Evolutionary conservation across 2,888 invertebrate genomes (phyloP), one percentile per base, ranked within the genome.

Genomic region (Morpho deidamia): DNA sequence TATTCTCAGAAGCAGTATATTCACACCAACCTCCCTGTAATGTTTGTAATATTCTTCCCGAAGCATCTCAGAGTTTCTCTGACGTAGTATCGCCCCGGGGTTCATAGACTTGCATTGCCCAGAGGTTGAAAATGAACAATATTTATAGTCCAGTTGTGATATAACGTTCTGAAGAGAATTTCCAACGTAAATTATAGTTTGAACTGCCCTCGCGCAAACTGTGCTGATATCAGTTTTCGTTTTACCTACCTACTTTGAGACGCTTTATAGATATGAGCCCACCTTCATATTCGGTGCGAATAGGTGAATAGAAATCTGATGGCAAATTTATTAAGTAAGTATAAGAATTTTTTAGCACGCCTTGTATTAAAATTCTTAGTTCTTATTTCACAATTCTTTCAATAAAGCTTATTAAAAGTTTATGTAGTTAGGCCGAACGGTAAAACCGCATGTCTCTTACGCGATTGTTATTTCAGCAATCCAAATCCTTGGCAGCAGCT

Each of bases 161-260:
- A 74, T 79, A 76, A 74, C 78, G 76, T 73, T 66, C 75, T 70
- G 71, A 73, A 75, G 74, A 74, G 72, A 80, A 83, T 80, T 84
- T 78, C 70, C 72, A 65, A 79, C 80, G 81, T 83, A 81, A 84
- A 85, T 84, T 84, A 85, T 84, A 81, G 84, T 83, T 81, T 69
- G 34, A 39, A 12, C 40, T 34, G 40, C 9, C 41, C 76, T 76
- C 78, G 79, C 76, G 79, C 80, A 72, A 70, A 67, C 73, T 72
- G 70, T 40, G 43, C 56, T 41, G 45, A 42, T 46, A 53, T 37
- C 41, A 46, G 45, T 46, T 53, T n/a, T n/a, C n/a, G 34, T 23
- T 23, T 14, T 23, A 41, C 45, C 41, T 35, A 41, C 39, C 38
- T 44, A 44, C 14, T 44, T 39, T 44, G 38, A 51, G n/a, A 40